These are phyloP conservation scores for Dasysyrphus albostriatus DNA, from an alignment of 2,888 invertebrate species.

Conservation along the genomic window DNA sequence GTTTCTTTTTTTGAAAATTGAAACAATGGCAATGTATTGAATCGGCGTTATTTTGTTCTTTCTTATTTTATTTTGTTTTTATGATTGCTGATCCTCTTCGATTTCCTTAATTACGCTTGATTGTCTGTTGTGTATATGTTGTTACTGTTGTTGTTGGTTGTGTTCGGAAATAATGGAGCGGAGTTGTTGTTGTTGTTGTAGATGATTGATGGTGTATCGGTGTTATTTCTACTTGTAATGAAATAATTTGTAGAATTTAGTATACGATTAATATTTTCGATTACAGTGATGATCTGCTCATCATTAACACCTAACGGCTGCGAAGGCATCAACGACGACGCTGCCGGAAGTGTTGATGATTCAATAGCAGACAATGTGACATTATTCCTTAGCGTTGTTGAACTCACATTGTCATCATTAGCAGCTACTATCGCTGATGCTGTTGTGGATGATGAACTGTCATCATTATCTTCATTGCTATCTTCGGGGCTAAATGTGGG, in stretches of 20 bases:
- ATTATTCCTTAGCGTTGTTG: slow-evolving; percentile 51
- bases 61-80: slow-evolving; percentile 25
- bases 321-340: slow-evolving; percentile 17
- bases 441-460: slow-evolving; percentile 77
- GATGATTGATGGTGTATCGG: slow-evolving; percentile 64
- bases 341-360: slow-evolving; percentile 67
- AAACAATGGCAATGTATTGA: slow-evolving; percentile 48
- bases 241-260: slow-evolving; percentile 84
- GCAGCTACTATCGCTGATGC: slow-evolving; percentile 62
- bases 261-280: slow-evolving; percentile 82
- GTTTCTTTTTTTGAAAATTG: slow-evolving; percentile 24
- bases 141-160: slow-evolving; percentile 62
- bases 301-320: slow-evolving; percentile 79
- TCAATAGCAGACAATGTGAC: slow-evolving; percentile 64
- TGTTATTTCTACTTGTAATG: slow-evolving; percentile 83
- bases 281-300: slow-evolving; percentile 81
- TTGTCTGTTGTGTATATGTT: slow-evolving; percentile 63
- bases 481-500: slow-evolving; percentile 89
- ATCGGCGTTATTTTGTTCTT: slow-evolving; percentile 34
- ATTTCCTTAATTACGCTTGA: slow-evolving; percentile 29
- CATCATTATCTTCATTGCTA: slow-evolving; percentile 84
- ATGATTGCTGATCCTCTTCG: slow-evolving; percentile 62
- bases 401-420: slow-evolving; percentile 67
- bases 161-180: slow-evolving; percentile 64
- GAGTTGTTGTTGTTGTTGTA: slow-evolving; percentile 63